Evolutionary conservation across 2,113 vertebrate genomes (phyloP).

Genomic region (Passer montanus): DNA sequence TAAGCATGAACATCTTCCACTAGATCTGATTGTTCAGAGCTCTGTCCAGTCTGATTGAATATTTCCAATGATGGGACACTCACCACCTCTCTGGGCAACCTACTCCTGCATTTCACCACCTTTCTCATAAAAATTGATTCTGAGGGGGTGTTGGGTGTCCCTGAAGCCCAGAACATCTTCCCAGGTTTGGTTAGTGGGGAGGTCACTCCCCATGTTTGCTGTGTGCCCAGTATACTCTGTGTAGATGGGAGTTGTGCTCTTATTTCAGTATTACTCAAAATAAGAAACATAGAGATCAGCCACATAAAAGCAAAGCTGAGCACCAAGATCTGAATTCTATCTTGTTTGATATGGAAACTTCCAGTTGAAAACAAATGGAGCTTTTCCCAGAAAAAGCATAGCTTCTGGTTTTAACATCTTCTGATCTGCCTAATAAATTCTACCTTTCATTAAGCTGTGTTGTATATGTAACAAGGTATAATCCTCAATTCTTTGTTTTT

Average conservation of each 20-base stretch:
- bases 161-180: not conserved
- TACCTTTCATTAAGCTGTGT: not conserved
- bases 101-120: not conserved
- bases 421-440: not conserved
- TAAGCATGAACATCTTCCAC: not conserved
- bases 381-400: not conserved
- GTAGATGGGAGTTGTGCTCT: not conserved
- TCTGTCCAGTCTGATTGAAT: fast-evolving
- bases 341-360: not conserved
- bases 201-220: not conserved
- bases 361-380: not conserved
- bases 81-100: not conserved
- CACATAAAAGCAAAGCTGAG: not conserved
- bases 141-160: not conserved
- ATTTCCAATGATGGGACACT: fast-evolving
- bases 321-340: not conserved
- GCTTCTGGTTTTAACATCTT: not conserved
- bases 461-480: not conserved
- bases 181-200: fast-evolving
- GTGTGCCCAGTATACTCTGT: not conserved
- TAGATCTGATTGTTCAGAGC: not conserved
- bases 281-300: fast-evolving
- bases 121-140: not conserved
- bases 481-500: not conserved
- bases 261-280: not conserved